These are phyloP conservation scores for Bombus polaris DNA, from an alignment of 1,140 invertebrate species.

Conservation along the genomic window DNA sequence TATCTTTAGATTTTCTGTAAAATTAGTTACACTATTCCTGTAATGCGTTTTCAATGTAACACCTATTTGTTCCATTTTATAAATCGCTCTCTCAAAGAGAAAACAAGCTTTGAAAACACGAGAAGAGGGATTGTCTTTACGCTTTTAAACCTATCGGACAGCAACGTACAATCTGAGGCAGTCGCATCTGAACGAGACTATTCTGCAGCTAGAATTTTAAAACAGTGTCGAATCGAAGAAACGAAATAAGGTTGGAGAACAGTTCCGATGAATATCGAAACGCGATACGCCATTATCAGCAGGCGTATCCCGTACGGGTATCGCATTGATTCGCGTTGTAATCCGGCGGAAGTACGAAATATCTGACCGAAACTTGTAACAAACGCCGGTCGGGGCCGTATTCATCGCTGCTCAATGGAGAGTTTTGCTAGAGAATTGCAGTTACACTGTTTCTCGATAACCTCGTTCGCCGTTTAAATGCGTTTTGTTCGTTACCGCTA, in stretches of 20 bases:
- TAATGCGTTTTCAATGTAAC: neutral
- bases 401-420: neutral
- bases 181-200: neutral
- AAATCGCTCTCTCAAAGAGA: neutral
- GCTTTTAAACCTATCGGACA: neutral
- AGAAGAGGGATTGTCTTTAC: neutral
- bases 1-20: neutral
- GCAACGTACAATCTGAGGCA: neutral
- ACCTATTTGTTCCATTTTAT: neutral
- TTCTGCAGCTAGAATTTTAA: neutral
- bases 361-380: slow-evolving; percentile 25
- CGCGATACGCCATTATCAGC: neutral
- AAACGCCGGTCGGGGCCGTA: neutral
- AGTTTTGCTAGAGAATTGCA: slow-evolving; percentile 22
- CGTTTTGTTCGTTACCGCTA: slow-evolving; percentile 7
- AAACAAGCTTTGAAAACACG: neutral
- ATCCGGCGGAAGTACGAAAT: slow-evolving; percentile 14
- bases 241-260: neutral
- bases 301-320: neutral
- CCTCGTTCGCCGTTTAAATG: slow-evolving; percentile 7
- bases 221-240: neutral
- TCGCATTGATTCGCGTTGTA: slow-evolving; percentile 24
- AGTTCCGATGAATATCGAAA: neutral
- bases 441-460: slow-evolving; percentile 13
- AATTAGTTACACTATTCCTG: neutral